Evolutionary conservation across 2,113 vertebrate species (phyloP).

Genomic region (Gracilinanus agilis): DNA sequence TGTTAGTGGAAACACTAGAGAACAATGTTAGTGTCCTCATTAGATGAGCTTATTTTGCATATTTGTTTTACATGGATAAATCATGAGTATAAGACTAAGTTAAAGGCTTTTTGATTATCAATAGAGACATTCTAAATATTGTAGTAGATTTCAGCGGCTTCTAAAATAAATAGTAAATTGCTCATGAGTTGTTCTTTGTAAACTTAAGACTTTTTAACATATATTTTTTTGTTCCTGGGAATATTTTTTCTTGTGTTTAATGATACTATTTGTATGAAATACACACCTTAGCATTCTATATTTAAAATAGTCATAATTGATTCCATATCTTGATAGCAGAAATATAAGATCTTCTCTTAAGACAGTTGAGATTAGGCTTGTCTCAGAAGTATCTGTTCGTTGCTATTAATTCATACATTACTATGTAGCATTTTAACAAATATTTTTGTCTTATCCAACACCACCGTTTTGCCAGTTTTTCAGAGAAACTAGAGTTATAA

Average conservation of each 20-base stretch:
- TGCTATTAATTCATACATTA: not conserved
- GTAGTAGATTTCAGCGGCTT: not conserved
- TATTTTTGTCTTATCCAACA: not conserved
- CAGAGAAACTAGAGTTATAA: not conserved
- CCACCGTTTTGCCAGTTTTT: not conserved
- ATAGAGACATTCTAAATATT: not conserved
- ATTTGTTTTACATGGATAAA: not conserved
- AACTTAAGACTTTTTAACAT: not conserved
- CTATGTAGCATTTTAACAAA: not conserved
- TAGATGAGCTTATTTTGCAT: not conserved
- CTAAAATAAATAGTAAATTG: not conserved
- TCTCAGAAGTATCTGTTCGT: not conserved
- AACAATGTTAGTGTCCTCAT: not conserved
- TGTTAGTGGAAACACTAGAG: too few species aligned
- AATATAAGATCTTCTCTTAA: not conserved
- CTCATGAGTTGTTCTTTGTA: not conserved
- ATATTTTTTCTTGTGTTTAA: not conserved
- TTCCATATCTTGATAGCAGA: not conserved
- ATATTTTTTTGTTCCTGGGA: not conserved
- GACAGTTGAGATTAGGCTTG: not conserved
- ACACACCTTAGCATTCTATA: not conserved
- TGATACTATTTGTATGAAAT: not conserved
- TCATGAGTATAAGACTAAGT: not conserved
- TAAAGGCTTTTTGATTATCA: not conserved
- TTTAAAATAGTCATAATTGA: not conserved